These are phyloP conservation scores for Drosophila affinis DNA, from an alignment of 2,888 invertebrate species.

Conservation along the genomic window DNA sequence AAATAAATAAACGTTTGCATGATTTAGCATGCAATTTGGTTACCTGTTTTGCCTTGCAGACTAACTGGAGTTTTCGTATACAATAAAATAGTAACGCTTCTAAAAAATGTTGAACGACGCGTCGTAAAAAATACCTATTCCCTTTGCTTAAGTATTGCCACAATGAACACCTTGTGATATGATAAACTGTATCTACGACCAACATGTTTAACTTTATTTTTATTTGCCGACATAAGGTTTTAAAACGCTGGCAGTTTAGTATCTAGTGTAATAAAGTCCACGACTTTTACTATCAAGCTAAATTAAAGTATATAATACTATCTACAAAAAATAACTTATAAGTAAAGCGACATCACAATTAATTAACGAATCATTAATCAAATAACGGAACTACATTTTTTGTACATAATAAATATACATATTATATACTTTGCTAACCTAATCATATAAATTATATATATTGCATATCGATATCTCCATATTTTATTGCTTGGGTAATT, in stretches of 20 bases:
- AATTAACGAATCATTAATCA: slow-evolving; percentile 34
- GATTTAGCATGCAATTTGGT: too few relatives aligned
- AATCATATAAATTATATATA: slow-evolving; percentile 38
- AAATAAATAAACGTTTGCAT: too few relatives aligned
- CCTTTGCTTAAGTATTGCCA: not conserved
- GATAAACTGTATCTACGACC: not conserved
- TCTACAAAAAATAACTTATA: slow-evolving; percentile 29
- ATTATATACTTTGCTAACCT: slow-evolving; percentile 33
- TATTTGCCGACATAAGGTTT: slow-evolving; percentile 9
- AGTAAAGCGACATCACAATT: slow-evolving; percentile 35
- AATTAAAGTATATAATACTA: slow-evolving; percentile 16
- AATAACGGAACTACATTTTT: slow-evolving; percentile 33
- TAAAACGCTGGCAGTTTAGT: slow-evolving; percentile 33
- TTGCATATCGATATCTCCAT: slow-evolving; percentile 46
- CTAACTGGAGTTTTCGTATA: too few relatives aligned
- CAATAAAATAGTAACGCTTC: too few relatives aligned
- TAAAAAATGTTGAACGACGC: too few relatives aligned
- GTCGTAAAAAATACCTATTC: too few relatives aligned
- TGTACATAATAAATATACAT: slow-evolving; percentile 10
- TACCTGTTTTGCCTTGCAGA: too few relatives aligned
- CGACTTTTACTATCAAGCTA: slow-evolving; percentile 14
- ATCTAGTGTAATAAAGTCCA: slow-evolving; percentile 26
- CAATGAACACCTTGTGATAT: not conserved
- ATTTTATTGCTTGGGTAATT: slow-evolving; percentile 70
- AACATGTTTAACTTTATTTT: not conserved